These are phyloP conservation scores for Talpa occidentalis DNA, from an alignment of 2,113 vertebrate genomes.

Conservation along the genomic window DNA sequence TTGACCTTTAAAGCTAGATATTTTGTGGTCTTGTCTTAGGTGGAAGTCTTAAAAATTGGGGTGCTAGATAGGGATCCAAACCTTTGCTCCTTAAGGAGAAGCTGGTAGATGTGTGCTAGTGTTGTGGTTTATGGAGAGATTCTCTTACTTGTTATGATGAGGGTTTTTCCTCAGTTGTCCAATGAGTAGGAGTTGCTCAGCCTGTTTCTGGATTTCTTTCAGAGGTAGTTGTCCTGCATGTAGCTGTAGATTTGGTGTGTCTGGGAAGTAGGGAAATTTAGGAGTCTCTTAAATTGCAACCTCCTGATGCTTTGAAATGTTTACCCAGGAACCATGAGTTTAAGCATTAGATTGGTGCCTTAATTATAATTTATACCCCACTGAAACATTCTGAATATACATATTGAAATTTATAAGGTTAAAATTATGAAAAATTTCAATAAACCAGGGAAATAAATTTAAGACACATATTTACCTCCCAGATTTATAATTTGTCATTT, in stretches of 20 bases:
- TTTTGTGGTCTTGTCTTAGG: neutral
- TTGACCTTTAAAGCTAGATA: neutral
- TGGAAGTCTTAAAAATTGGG: neutral
- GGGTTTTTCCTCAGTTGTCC: neutral
- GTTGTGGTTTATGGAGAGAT: neutral
- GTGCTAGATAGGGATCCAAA: neutral
- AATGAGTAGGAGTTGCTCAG: neutral
- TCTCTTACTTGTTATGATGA: neutral
- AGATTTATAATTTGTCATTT: neutral
- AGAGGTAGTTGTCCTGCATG: neutral
- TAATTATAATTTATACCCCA: neutral
- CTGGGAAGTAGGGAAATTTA: too few relatives aligned
- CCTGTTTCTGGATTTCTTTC: neutral
- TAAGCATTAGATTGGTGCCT: neutral
- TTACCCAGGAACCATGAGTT: neutral
- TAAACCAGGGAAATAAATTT: neutral
- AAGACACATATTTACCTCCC: neutral
- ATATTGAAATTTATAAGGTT: neutral
- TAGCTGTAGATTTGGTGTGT: neutral
- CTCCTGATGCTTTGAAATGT: neutral
- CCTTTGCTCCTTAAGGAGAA: neutral
- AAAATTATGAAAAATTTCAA: neutral
- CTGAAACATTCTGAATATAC: neutral
- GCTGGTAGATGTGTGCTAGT: neutral
- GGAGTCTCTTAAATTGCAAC: neutral